phyloP scores from a whole-genome alignment of 1,140 invertebrate genomes.

The Sitophilus oryzae region DNA sequence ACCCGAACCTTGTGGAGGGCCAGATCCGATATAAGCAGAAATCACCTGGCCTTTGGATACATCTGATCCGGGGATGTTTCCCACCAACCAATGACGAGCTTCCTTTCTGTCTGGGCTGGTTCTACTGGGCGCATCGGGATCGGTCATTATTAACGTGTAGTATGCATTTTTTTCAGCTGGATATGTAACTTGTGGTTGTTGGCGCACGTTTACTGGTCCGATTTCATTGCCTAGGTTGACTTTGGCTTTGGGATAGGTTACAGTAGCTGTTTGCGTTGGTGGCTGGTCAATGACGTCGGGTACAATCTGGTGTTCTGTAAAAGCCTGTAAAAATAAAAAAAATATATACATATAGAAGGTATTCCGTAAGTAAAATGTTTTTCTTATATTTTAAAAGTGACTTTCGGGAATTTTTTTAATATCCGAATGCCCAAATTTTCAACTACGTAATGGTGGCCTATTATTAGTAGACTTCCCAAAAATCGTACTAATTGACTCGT shows the following conservation, averaged over 20 bases:
- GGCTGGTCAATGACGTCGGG: constrained; percentile 31
- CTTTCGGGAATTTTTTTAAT: too few species aligned
- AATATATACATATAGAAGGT: too few species aligned
- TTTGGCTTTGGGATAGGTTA: constrained; percentile 51
- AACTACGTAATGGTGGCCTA: too few species aligned
- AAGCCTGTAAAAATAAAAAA: constrained; percentile 22
- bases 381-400: too few species aligned
- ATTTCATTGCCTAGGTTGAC: constrained; percentile 68
- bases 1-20: constrained; percentile 73
- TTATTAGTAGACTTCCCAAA: too few species aligned
- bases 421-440: too few species aligned
- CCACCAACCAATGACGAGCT: constrained; percentile 54
- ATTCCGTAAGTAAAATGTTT: too few species aligned
- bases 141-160: constrained; percentile 79
- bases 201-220: constrained; percentile 69
- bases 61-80: constrained; percentile 79
- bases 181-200: constrained; percentile 60
- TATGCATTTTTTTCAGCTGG: constrained; percentile 52
- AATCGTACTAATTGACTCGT: too few species aligned
- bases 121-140: constrained; percentile 75
- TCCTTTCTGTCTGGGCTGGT: constrained; percentile 53
- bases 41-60: constrained; percentile 61
- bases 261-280: constrained; percentile 30
- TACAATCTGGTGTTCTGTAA: constrained; percentile 24
- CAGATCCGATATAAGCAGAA: constrained; percentile 76